Conservation (phyloP, 2,797 vertebrate species). For the Erethizon dorsatum region DNA sequence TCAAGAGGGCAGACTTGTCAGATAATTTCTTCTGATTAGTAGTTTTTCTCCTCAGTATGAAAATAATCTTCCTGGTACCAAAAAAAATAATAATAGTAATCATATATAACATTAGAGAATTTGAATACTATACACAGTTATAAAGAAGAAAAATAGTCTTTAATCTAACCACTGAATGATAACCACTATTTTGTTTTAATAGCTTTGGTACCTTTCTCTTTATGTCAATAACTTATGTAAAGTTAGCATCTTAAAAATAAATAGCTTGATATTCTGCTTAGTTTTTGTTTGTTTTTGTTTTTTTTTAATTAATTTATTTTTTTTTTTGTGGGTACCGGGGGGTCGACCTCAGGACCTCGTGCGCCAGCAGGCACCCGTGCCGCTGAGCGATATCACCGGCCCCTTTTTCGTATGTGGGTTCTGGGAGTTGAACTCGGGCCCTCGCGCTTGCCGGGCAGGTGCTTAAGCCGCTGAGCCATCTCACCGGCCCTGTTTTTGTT, state of each 20-base stretch:
- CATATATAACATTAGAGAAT: neutral
- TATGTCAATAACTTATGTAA: conserved; percentile 35
- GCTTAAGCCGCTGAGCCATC: too few species aligned
- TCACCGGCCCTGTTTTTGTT: neutral
- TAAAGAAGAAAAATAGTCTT: conserved; percentile 40
- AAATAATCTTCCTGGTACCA: neutral
- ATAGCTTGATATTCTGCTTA: neutral
- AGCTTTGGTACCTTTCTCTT: conserved; percentile 5
- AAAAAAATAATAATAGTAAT: neutral
- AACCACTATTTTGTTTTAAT: conserved; percentile 7
- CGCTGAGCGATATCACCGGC: too few species aligned
- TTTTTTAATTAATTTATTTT: neutral
- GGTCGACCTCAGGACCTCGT: too few species aligned
- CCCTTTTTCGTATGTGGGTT: too few species aligned
- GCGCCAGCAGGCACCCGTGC: too few species aligned
- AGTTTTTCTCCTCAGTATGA: conserved; percentile 40
- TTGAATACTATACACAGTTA: neutral
- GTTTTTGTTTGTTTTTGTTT: neutral
- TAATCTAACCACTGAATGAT: conserved; percentile 5
- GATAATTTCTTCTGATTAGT: conserved; percentile 50
- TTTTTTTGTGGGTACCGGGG: too few species aligned
- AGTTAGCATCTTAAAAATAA: conserved; percentile 61
- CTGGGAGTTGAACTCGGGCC: too few species aligned
- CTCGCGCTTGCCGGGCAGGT: too few species aligned
- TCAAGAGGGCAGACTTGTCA: neutral